Conservation (phyloP, 2,888 invertebrate genomes). For the Xestia ashworthii region DNA sequence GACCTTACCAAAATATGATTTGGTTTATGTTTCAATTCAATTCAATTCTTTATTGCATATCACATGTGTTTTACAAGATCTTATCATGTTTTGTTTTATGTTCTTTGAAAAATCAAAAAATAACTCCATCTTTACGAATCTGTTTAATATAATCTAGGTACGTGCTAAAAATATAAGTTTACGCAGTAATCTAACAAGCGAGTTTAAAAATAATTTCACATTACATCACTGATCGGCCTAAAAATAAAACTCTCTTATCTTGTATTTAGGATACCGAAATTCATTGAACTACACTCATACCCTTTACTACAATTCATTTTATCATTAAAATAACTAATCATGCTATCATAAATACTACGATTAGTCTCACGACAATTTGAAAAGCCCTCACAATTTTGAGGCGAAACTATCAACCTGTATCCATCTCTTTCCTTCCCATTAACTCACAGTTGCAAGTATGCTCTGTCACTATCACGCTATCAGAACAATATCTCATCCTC, state of each 20-base stretch:
- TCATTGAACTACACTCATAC: constrained; percentile 45
- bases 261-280: constrained; percentile 23
- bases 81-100: too few relatives aligned
- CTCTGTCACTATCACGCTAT: constrained; percentile 39
- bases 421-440: constrained; percentile 33
- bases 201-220: constrained; percentile 23
- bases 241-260: constrained; percentile 29
- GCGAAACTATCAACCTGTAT: constrained; percentile 7
- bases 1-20: neutral
- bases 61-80: too few relatives aligned
- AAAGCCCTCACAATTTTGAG: constrained; percentile 7
- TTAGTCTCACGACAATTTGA: constrained; percentile 22
- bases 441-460: neutral
- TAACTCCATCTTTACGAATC: neutral
- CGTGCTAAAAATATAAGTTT: constrained; percentile 29
- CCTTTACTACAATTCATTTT: constrained; percentile 4
- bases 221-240: constrained; percentile 8
- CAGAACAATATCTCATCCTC: constrained; percentile 41
- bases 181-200: neutral
- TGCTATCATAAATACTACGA: constrained; percentile 44
- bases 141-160: neutral
- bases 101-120: too few relatives aligned
- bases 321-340: constrained; percentile 39
- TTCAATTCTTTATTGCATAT: too few relatives aligned
- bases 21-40: too few relatives aligned